Base-by-base conservation (phyloP, 2,888 invertebrate genomes). In the Harpalus rufipes region DNA sequence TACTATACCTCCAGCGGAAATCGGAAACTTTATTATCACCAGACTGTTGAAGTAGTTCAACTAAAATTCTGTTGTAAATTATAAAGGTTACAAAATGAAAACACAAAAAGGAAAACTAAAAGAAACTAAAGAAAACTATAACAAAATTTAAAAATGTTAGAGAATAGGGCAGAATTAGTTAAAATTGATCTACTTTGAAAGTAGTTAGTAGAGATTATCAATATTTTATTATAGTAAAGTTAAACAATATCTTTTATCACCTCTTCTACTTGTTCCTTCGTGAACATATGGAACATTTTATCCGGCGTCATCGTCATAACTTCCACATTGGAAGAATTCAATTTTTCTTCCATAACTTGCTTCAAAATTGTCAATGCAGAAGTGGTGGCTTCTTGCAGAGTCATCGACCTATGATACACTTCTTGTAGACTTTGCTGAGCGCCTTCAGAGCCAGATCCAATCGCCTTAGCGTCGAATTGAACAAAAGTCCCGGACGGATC, bases 341-440 rank as follows among this genome's bases (percentile, higher is more conserved):
- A 92, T 91, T 99, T 99, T 91, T 99, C 99, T 90, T 99, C 99
- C 99, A 99, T 99, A 0, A 99, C 99, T 92, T 99, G 99, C 91
- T 99, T 99, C 21, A 99, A 92, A 88, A 99, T 99, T 10, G 96
- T 97, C 82, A 99, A 92, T 0, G 98, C 96, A 12, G 97, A 92
- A 89, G 97, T 97, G 86, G 97, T 96, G 0, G 99, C 99, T 92
- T 99, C 99, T 87, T 95, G 95, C 79, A 99, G 91, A 0, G 97
- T 97, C 96, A 99, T 98, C 21, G 97, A 96, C 92, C 97, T 93
- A 88, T 94, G 94, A 88, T 93, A 95, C 12, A 94, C 93, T 89
- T 95, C 95, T 91, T 95, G 92, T 83, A 95, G 91, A 89, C 98
- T 97, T 91, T 99, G 99, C 91, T 99, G 99, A 74, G 99, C 99